A percentile compares a stretch with the other conserved stretches of the same genome.
These are phyloP conservation scores for Oscheius myriophilus DNA, from an alignment of 2,888 invertebrate species.

Conservation along the genomic window DNA sequence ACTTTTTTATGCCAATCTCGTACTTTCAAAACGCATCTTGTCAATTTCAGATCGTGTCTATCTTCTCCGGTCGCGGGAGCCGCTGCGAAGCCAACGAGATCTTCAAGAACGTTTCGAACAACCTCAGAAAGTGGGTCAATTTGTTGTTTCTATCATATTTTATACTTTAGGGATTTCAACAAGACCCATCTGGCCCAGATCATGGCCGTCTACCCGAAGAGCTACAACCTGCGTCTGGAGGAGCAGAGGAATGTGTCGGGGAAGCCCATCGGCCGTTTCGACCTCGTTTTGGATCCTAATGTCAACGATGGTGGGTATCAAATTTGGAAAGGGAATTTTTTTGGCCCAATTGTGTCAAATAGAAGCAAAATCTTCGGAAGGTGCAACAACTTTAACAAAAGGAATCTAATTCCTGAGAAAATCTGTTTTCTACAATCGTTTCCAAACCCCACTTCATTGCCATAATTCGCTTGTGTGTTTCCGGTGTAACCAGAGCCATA, in stretches of 20 bases:
- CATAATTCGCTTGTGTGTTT: too few relatives aligned
- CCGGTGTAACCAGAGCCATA: too few relatives aligned
- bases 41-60: constrained; percentile 29
- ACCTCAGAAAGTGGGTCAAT: constrained; percentile 22
- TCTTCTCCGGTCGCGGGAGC: constrained; percentile 17
- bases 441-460: too few relatives aligned
- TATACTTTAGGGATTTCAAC: constrained; percentile 17
- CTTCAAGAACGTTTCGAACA: constrained; percentile 23
- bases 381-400: too few relatives aligned
- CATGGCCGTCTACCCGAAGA: constrained; percentile 23
- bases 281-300: constrained; percentile 22
- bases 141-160: constrained; percentile 6
- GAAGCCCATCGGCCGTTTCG: constrained; percentile 10
- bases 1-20: neutral
- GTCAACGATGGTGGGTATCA: constrained; percentile 29
- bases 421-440: too few relatives aligned
- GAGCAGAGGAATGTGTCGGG: constrained; percentile 24
- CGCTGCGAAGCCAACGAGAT: constrained; percentile 22
- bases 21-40: too few relatives aligned
- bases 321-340: too few relatives aligned
- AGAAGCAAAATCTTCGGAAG: neutral
- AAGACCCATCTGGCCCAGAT: constrained; percentile 24
- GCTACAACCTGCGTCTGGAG: constrained; percentile 23
- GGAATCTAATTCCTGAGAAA: too few relatives aligned
- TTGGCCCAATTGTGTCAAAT: too few relatives aligned